Evolutionary conservation across 2,888 invertebrate genomes (phyloP), one percentile per base, ranked within the genome.

Genomic region (Mesorhabditis spiculigera): DNA sequence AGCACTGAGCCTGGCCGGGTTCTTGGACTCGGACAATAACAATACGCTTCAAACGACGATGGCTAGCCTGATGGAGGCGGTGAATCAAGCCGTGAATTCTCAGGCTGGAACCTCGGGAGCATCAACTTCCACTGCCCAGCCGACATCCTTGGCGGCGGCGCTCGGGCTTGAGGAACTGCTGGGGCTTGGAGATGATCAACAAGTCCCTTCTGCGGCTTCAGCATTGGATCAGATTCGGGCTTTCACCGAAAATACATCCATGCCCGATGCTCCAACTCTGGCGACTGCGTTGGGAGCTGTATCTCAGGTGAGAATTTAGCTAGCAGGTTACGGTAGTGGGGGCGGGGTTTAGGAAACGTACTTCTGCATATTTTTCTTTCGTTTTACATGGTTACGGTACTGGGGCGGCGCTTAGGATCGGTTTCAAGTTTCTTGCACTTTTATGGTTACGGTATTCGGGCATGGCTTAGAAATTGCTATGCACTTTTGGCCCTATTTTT

Each of bases 161-260:
- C 58, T 50, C n/a, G 58, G 58, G 8, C 58, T 50, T 50, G 58
- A 50, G 2, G 58, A 3, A 2, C 8, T 13, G 2, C 58, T 50
- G 1, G 58, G 58, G 3, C 58, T 50, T n/a, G 58, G 58, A 13
- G 58, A 50, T 50, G 58, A n/a, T 10, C 10, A 50, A 50, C 68
- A 74, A 41, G 63, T 42, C 8, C 68, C 76, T 10, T 28, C 28
- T 28, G 28, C 28, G 28, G 28, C 28, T 28, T 76, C 78, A 13
- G 81, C 84, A 43, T 67, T 84, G 66, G 83, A 84, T 62, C 83
- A 83, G 65, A 81, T 84, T 65, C 74, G 79, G 43, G 81, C 71
- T 88, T 90, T 4, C 91, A 91, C 1, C 89, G 90, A n/a, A 89
- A 91, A 10, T 91, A 91, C 86, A 10, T 68, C 68, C 63, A 13